A percentile compares a stretch with the other conserved stretches of the same genome.
phyloP scores from a whole-genome alignment of 2,113 vertebrate genomes.

The Scopus umbretta region DNA sequence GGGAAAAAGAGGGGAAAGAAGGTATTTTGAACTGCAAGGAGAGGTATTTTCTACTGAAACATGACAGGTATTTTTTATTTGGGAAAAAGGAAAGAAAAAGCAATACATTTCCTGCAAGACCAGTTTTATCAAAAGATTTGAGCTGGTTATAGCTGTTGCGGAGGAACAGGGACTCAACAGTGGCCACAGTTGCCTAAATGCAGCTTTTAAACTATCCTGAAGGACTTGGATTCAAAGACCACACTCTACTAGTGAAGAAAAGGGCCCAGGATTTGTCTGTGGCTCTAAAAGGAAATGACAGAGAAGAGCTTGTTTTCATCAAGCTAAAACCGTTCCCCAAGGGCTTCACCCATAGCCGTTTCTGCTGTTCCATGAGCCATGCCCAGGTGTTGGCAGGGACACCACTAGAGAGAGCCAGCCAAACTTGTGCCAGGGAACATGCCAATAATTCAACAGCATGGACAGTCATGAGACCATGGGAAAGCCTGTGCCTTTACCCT shows the following conservation, averaged over 20 bases:
- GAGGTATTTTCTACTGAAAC: neutral
- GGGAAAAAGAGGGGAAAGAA: neutral
- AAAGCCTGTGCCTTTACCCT: neutral
- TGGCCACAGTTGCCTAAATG: neutral
- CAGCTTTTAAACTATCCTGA: neutral
- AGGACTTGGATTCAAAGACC: neutral
- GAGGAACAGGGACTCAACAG: neutral
- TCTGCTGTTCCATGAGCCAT: neutral
- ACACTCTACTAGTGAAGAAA: neutral
- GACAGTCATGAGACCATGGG: neutral
- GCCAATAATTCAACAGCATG: neutral
- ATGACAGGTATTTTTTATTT: neutral
- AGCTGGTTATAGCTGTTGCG: neutral
- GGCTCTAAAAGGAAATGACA: neutral
- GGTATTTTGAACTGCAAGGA: neutral
- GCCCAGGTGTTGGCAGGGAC: fast-evolving
- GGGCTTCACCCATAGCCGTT: neutral
- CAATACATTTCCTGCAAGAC: neutral
- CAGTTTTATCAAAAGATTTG: neutral
- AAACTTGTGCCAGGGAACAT: neutral
- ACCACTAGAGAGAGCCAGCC: neutral
- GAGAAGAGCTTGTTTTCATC: neutral
- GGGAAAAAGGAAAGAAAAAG: neutral
- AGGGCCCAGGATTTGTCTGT: neutral
- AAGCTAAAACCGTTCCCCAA: neutral